A percentile compares a stretch with the other conserved stretches of the same genome.
These are phyloP conservation scores for Nesogale talazaci DNA, from an alignment of 2,113 vertebrate species.

Conservation along the genomic window DNA sequence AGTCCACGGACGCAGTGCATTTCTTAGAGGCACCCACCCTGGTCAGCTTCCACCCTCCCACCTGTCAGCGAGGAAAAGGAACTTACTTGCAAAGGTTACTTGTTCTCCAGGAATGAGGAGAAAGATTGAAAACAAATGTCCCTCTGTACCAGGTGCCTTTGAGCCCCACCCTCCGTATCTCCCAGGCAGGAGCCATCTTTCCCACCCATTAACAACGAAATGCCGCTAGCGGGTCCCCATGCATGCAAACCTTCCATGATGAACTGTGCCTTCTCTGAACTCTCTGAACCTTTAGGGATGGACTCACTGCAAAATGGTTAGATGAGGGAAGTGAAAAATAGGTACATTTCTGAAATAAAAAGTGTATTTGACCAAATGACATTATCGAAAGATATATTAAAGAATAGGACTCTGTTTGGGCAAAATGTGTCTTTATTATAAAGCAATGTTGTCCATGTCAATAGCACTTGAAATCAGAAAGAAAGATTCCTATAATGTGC, in stretches of 20 bases:
- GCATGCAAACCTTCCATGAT: not conserved
- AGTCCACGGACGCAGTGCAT: no score
- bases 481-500: not conserved
- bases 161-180: not conserved
- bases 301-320: not conserved
- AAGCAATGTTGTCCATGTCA: conserved; percentile 33
- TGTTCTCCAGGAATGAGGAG: not conserved
- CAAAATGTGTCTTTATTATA: conserved; percentile 23
- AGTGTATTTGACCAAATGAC: conserved; percentile 70
- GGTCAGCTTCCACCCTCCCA: not conserved
- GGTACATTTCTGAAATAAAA: conserved; percentile 22
- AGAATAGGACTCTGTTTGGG: conserved; percentile 5
- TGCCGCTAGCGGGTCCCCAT: not conserved
- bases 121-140: not conserved
- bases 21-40: not conserved
- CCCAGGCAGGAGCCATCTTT: not conserved
- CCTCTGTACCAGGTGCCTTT: not conserved
- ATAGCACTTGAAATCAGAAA: conserved; percentile 48
- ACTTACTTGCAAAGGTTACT: not conserved
- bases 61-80: not conserved
- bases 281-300: not conserved
- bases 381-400: conserved; percentile 59
- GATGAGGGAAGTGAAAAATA: not conserved
- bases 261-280: not conserved
- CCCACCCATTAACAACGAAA: not conserved